phyloP scores from a whole-genome alignment of 2,113 vertebrate species.

The Hydrolagus affinis region DNA sequence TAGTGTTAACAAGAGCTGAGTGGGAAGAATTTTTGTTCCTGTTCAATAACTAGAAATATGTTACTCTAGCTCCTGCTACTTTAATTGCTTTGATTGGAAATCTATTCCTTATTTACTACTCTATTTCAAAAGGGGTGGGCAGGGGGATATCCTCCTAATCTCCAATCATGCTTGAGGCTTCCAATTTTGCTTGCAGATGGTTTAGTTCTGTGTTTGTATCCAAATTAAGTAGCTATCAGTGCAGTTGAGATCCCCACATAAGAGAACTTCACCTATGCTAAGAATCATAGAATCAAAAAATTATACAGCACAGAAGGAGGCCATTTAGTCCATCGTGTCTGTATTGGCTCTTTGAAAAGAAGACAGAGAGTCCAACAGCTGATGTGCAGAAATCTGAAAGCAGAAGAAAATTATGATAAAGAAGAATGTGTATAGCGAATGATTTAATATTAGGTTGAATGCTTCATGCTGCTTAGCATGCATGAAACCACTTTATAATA shows the following conservation, averaged over 20 bases:
- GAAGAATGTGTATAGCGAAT: neutral
- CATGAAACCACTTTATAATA: constrained; percentile 25
- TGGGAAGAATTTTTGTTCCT: too few relatives aligned
- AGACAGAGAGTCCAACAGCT: constrained; percentile 8
- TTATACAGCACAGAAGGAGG: too few relatives aligned
- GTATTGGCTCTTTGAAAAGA: too few relatives aligned
- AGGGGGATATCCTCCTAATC: neutral
- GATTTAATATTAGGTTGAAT: neutral
- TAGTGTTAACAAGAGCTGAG: too few relatives aligned
- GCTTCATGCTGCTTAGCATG: neutral
- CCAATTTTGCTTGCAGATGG: neutral
- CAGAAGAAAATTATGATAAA: constrained; percentile 15
- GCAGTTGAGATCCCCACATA: neutral
- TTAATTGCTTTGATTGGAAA: too few relatives aligned
- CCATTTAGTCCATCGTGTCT: too few relatives aligned
- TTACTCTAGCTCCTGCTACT: too few relatives aligned
- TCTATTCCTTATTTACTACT: too few relatives aligned
- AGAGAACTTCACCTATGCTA: neutral
- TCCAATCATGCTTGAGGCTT: neutral
- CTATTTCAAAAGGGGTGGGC: too few relatives aligned
- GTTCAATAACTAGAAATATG: too few relatives aligned
- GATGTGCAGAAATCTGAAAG: neutral
- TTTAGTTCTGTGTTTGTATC: neutral
- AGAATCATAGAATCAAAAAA: too few relatives aligned
- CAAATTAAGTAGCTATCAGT: neutral